Base-by-base conservation (phyloP, 1,140 invertebrate species). In the Bombus sibiricus region DNA sequence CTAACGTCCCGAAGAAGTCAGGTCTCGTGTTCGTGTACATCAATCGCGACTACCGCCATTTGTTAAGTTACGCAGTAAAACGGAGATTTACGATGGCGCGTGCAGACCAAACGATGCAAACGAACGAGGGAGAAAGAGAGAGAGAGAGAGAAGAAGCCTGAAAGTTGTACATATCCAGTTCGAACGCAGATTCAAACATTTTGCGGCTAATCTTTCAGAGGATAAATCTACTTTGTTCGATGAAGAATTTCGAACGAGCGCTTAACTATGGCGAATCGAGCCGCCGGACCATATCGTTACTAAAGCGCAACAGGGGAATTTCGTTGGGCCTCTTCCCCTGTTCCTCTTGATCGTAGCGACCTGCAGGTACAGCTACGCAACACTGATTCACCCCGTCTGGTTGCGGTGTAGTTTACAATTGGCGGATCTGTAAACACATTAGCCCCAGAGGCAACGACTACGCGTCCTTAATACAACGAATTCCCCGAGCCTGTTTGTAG, bases 381-480 rank as follows among this genome's bases (percentile, higher is more conserved):
- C n/a, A 2, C 39, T 41, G 15, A 32, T 18, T 22, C 66, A 15
- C 4, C 15, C 25, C 41, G 8, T 18, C 18, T 73, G 68, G 74
- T 83, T 82, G 82, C 57, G 88, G 89, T 90, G 82, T 90, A 69
- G 85, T 90, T 90, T 88, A 80, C 89, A 90, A 89, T 90, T 73
- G 88, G 69, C 79, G 85, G 75, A 86, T 90, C 83, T 86, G 89
- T 88, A 91, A 91, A 91, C 89, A 90, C 89, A 89, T 91, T 91
- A 88, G 83, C 88, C 64, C 9, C 43, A 43, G 79, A 74, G 75
- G 68, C 71, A 71, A 25, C 53, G 80, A 76, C 80, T 77, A 59
- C 28, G 53, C 81, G 59, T 62, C 81, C 87, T 89, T 86, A 81
- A 78, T 81, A 62, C 82, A 82, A 90, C 87, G 81, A 85, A 84